These are phyloP conservation scores for Heliconius charithonia DNA, from an alignment of 2,888 invertebrate species.

Conservation along the genomic window DNA sequence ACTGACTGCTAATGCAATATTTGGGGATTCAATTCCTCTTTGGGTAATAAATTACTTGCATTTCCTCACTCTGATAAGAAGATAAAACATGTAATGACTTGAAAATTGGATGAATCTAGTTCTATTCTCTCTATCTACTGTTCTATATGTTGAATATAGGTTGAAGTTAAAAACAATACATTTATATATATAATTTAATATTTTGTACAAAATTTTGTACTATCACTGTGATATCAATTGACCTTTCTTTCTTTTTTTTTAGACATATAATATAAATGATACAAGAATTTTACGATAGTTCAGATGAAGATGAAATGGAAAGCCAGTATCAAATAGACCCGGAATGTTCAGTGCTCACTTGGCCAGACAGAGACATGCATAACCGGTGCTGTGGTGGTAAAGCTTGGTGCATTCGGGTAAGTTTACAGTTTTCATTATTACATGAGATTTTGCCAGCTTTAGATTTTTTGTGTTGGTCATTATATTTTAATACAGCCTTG, in stretches of 20 bases:
- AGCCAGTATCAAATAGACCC: slow-evolving; percentile 72
- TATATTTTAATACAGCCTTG: no score
- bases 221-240: slow-evolving; percentile 6
- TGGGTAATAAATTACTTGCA: not conserved
- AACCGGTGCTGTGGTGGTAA: slow-evolving; percentile 93
- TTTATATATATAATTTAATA: no score
- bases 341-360: slow-evolving; percentile 68
- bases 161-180: not conserved
- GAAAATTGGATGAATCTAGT: not conserved
- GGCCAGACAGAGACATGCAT: slow-evolving; percentile 87
- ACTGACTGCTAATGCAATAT: not conserved
- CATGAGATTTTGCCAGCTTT: not conserved
- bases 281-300: slow-evolving; percentile 76
- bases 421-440: not conserved
- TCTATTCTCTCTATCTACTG: not conserved
- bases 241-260: slow-evolving; percentile 14
- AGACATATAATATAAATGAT: slow-evolving; percentile 64
- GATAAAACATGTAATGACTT: no score
- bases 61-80: not conserved
- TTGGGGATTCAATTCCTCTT: not conserved
- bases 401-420: slow-evolving; percentile 93
- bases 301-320: slow-evolving; percentile 80
- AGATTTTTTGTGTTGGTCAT: no score
- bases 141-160: not conserved
- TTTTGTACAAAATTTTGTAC: no score